Evolutionary conservation across 2,797 vertebrate species (phyloP), one percentile per base, ranked within the genome.

Genomic region (Sebastiscus tertius): DNA sequence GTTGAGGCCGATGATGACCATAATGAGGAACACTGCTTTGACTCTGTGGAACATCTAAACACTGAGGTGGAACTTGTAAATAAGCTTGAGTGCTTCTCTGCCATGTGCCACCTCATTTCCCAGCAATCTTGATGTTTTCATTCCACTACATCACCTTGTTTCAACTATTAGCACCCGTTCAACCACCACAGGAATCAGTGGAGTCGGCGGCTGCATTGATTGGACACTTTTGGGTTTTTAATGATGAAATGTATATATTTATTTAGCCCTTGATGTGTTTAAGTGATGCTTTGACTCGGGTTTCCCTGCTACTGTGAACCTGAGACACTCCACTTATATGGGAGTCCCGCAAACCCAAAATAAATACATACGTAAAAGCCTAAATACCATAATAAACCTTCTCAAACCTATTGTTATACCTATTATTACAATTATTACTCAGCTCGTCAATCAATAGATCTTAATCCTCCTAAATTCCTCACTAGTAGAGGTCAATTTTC

Each of bases 61-160:
- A 74, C 64, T 65, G 4, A 29, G 26, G 61, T 69, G 66, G 20
- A 20, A 42, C 65, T 69, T 86, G 39, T 64, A 56, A 85, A 87
- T 87, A 74, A 84, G 33, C 39, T 9, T 22, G 5, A 73, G 70
- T 46, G 55, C 27, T 52, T 61, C 46, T 71, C 34, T 33, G 36
- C n/a, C 52, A 59, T 55, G 72, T 56, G 65, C n/a, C 79, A 63
- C 52, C 77, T 75, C 20, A 42, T 67, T 72, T 65, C 77, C 63
- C 58, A 42, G 49, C 46, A 70, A 59, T 42, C 22, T 73, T 12
- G 8, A 24, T 61, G 71, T 82, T 91, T 84, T 70, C 85, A 87
- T 86, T 86, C 81, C 67, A 82, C 14, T 34, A 5, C 56, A 36
- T 14, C n/a, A 52, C 8, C 39, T 33, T 66, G 20, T 65, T 72